These are phyloP conservation scores for Denticeps clupeoides DNA, from an alignment of 2,797 vertebrate species.

Conservation along the genomic window DNA sequence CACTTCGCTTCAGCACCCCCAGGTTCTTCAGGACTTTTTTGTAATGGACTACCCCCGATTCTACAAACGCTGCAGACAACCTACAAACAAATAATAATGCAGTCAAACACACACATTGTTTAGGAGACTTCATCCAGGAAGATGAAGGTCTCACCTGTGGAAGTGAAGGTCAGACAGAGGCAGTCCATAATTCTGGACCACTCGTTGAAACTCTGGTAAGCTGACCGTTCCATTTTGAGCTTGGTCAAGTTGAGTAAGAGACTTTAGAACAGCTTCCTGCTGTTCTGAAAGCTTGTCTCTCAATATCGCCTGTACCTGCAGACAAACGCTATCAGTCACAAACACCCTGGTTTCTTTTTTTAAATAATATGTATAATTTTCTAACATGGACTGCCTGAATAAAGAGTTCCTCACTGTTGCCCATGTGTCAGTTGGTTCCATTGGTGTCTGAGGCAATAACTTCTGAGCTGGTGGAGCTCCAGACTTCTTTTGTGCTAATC, in stretches of 20 bases:
- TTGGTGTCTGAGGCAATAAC: no score
- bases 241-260: constrained; percentile 32
- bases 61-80: constrained; percentile 48
- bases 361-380: neutral
- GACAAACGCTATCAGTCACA: neutral
- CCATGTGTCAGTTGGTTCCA: no score
- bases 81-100: constrained; percentile 23
- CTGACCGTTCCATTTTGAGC: constrained; percentile 24
- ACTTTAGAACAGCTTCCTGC: constrained; percentile 26
- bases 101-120: neutral
- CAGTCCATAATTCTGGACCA: constrained; percentile 38
- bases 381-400: no score
- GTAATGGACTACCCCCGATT: constrained; percentile 46
- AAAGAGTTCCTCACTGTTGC: no score
- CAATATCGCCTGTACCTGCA: constrained; percentile 42
- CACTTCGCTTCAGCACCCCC: constrained; percentile 30
- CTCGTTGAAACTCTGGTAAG: constrained; percentile 36
- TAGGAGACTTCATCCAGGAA: neutral
- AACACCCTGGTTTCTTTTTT: no score
- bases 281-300: constrained; percentile 37
- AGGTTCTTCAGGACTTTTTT: constrained; percentile 46
- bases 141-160: constrained; percentile 36
- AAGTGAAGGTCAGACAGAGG: constrained; percentile 40
- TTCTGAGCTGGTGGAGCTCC: no score
- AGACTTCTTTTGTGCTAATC: no score